phyloP scores from a whole-genome alignment of 53 echinoderm and acorn worm genomes.

The Holothuria leucospilota region DNA sequence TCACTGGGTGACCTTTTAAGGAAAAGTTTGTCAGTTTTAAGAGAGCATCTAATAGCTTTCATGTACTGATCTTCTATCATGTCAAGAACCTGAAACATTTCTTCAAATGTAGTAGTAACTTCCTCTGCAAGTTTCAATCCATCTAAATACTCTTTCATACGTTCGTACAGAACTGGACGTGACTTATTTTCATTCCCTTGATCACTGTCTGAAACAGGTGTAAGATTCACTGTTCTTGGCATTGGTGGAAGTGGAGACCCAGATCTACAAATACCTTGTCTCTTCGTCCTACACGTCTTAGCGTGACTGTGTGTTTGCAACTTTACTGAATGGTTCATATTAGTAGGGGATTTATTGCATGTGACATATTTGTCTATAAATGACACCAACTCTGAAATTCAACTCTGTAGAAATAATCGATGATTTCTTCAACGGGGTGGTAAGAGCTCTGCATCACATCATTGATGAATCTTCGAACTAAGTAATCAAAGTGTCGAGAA shows the following conservation, averaged over 20 bases:
- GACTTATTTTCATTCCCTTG: not conserved
- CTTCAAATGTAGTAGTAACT: slow-evolving; percentile 35
- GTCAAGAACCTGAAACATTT: no score
- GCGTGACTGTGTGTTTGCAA: slow-evolving; percentile 18
- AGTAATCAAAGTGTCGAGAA: slow-evolving; percentile 48
- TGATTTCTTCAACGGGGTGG: slow-evolving; percentile 23
- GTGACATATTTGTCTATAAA: slow-evolving; percentile 16
- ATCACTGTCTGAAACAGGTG: not conserved
- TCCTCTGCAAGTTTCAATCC: not conserved
- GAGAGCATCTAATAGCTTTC: not conserved
- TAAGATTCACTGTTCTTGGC: slow-evolving; percentile 33
- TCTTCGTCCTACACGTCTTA: slow-evolving; percentile 16
- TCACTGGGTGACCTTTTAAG: no score
- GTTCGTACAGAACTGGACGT: not conserved
- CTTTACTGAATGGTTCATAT: not conserved
- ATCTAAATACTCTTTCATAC: not conserved
- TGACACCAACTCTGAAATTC: slow-evolving; percentile 42
- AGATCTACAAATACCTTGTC: slow-evolving; percentile 20
- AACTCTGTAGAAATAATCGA: slow-evolving; percentile 50
- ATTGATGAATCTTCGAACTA: slow-evolving; percentile 20
- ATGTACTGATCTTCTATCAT: not conserved
- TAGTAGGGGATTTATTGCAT: slow-evolving; percentile 8
- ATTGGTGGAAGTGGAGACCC: slow-evolving; percentile 27
- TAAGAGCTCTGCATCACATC: slow-evolving; percentile 28
- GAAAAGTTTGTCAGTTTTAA: slow-evolving; percentile 6